These are phyloP conservation scores for Nansenia antarctica DNA, from an alignment of 2,113 vertebrate genomes.

Conservation along the genomic window DNA sequence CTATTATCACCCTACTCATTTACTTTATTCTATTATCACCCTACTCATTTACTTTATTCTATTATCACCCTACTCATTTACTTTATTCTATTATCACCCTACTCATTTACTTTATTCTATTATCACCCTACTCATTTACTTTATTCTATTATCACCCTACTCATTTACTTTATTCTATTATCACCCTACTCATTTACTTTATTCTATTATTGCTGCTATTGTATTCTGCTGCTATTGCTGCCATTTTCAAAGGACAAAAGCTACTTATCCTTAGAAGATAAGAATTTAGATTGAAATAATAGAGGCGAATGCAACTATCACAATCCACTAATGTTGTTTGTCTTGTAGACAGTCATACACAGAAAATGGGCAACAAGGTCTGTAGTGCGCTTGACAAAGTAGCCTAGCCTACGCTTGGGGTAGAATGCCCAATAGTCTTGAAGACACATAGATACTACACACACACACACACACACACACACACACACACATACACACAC, in stretches of 20 bases:
- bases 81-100: too few species aligned
- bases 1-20: too few species aligned
- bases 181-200: too few species aligned
- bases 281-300: not conserved
- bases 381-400: constrained; percentile 29
- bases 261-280: not conserved
- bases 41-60: too few species aligned
- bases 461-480: constrained; percentile 9
- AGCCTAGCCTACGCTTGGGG: constrained; percentile 22
- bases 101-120: too few species aligned
- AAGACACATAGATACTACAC: not conserved
- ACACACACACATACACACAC: constrained; percentile 14
- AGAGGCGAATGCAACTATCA: constrained; percentile 3
- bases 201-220: too few species aligned
- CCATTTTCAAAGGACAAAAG: constrained; percentile 17
- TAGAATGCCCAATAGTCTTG: constrained; percentile 13
- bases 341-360: constrained; percentile 41
- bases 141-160: too few species aligned
- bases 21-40: too few species aligned
- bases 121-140: too few species aligned
- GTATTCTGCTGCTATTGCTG: too few species aligned
- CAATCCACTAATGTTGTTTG: constrained; percentile 47
- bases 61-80: too few species aligned
- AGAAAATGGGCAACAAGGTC: constrained; percentile 34
- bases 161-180: too few species aligned